Conservation (phyloP, 2,888 invertebrate genomes). For the Chaetoderma sp. region DNA sequence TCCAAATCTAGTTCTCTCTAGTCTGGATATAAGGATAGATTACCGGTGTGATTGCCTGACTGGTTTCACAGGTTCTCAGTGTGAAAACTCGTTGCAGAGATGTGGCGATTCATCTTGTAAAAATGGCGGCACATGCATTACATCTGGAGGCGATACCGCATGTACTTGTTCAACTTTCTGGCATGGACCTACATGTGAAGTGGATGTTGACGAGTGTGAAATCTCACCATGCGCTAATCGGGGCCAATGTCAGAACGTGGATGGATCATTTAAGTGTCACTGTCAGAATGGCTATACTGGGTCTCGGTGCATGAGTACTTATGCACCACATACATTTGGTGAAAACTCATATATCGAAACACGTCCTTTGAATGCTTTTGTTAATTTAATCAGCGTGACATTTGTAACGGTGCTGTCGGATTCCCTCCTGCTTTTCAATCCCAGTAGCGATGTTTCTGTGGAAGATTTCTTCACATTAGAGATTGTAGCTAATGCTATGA, state of each 20-base stretch:
- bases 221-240: constrained; percentile 89
- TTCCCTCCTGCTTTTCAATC: constrained; percentile 90
- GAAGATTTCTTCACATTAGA: constrained; percentile 93
- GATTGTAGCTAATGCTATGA: constrained; percentile 83
- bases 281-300: constrained; percentile 59
- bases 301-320: constrained; percentile 45
- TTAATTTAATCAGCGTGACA: constrained; percentile 90
- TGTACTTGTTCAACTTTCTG: constrained; percentile 56
- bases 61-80: constrained; percentile 90
- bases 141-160: constrained; percentile 8
- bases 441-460: constrained; percentile 80
- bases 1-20: constrained; percentile 83
- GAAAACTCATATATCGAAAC: constrained; percentile 92
- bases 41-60: constrained; percentile 88
- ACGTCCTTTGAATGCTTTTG: constrained; percentile 81
- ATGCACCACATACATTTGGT: constrained; percentile 84
- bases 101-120: constrained; percentile 94
- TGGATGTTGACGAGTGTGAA: constrained; percentile 74
- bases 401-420: constrained; percentile 89
- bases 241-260: constrained; percentile 77
- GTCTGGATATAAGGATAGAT: constrained; percentile 83
- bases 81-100: constrained; percentile 86
- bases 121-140: constrained; percentile 84
- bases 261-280: constrained; percentile 51
- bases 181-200: constrained; percentile 51